Evolutionary conservation across 2,888 invertebrate species (phyloP).

Genomic region (Eupsilia transversa): DNA sequence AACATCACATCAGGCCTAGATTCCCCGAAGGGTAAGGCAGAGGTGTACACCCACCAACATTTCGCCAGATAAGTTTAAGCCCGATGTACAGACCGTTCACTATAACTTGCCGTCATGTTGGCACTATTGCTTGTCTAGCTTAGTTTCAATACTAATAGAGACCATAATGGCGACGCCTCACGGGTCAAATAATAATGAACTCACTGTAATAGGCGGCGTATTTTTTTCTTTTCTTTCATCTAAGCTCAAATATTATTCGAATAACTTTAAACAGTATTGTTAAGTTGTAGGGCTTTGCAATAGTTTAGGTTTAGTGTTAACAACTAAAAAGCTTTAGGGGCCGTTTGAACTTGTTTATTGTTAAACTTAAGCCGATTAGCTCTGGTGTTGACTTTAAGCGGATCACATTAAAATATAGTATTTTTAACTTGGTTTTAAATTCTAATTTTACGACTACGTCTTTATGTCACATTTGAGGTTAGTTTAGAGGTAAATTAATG

Average conservation of each 20-base stretch:
- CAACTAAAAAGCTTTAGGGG: conserved; percentile 52
- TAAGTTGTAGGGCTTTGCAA: conserved; percentile 33
- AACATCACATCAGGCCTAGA: neutral
- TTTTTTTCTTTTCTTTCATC: too few relatives aligned
- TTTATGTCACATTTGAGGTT: conserved; percentile 7
- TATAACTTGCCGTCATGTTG: too few relatives aligned
- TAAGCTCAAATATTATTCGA: neutral
- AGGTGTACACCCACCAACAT: too few relatives aligned
- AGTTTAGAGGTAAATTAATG: neutral
- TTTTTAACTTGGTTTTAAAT: conserved; percentile 36
- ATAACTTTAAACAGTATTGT: neutral
- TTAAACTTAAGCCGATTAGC: conserved; percentile 61
- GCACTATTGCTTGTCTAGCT: too few relatives aligned
- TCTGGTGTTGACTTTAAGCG: conserved; percentile 60
- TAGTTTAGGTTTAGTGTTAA: conserved; percentile 37
- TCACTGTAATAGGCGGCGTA: too few relatives aligned
- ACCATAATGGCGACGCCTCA: too few relatives aligned
- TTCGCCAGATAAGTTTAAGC: neutral
- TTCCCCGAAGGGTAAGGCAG: too few relatives aligned
- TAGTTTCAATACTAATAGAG: too few relatives aligned
- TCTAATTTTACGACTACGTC: conserved; percentile 32
- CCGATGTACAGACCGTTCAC: too few relatives aligned
- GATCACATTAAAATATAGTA: conserved; percentile 57
- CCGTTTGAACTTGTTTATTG: conserved; percentile 51
- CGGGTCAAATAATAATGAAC: too few relatives aligned